Conservation (phyloP, 2,797 vertebrate species). For the Peromyscus melanophrys region DNA sequence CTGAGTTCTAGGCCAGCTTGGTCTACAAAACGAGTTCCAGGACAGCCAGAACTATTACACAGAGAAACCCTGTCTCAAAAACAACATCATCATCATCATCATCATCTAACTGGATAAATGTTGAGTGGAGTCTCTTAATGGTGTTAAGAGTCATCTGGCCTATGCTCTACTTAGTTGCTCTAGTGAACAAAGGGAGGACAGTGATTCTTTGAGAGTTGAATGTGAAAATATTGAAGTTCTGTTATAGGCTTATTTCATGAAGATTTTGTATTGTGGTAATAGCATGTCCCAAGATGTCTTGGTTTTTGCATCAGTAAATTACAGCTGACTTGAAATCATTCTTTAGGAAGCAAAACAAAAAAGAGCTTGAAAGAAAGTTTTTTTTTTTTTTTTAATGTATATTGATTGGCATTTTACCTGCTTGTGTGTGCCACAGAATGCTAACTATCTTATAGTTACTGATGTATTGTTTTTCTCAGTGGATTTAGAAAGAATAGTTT, state of each 20-base stretch:
- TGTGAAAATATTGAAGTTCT: too few species aligned
- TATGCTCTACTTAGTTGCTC: too few species aligned
- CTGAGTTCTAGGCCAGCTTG: too few species aligned
- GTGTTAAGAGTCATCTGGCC: too few species aligned
- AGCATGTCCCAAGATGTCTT: not conserved
- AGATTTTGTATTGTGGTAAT: too few species aligned
- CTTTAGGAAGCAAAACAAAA: not conserved
- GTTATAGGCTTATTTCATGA: too few species aligned
- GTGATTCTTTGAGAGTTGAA: too few species aligned
- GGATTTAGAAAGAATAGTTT: constrained; percentile 35
- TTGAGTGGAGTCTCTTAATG: not conserved
- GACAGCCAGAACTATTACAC: too few species aligned
- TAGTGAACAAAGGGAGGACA: too few species aligned
- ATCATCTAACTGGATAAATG: not conserved
- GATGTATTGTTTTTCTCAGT: not conserved
- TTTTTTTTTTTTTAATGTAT: not conserved
- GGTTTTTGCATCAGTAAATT: constrained; percentile 40
- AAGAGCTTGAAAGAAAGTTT: not conserved
- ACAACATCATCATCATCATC: not conserved
- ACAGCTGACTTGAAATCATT: not conserved
- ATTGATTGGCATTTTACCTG: not conserved
- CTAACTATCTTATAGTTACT: not conserved
- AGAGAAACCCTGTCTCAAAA: too few species aligned
- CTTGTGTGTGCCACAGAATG: not conserved
- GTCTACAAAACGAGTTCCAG: too few species aligned